A percentile compares a stretch with the other conserved stretches of the same genome.
Evolutionary conservation across 37 sponge, comb jelly and placozoan genomes (phyloP).

Genomic region (Halichondria panicea): DNA sequence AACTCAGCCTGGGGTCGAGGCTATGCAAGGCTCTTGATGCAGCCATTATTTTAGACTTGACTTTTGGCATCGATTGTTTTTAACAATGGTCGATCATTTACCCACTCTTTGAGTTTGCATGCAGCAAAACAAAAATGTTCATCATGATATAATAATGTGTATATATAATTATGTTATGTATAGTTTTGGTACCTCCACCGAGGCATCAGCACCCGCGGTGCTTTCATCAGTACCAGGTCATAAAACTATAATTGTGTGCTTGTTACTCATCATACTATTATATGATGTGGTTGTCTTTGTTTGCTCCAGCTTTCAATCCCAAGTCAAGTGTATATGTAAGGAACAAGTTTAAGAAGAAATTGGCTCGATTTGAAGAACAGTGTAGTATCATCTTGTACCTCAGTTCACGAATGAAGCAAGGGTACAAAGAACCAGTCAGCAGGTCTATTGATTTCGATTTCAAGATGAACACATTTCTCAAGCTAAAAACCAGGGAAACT

Average conservation of each 20-base stretch:
- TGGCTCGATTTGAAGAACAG: constrained; percentile 79
- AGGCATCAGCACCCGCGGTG: no score
- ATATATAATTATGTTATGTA: neutral
- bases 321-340: constrained; percentile 63
- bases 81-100: no score
- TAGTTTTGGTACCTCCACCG: neutral
- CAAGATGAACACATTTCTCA: constrained; percentile 51
- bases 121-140: no score
- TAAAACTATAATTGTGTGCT: neutral
- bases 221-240: no score
- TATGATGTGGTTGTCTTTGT: neutral
- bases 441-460: constrained; percentile 45
- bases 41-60: no score
- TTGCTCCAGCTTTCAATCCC: constrained; percentile 86
- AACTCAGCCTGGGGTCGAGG: no score
- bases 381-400: constrained; percentile 82
- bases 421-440: constrained; percentile 55
- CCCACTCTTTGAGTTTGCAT: no score
- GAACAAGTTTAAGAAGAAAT: constrained; percentile 87
- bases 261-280: neutral
- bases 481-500: no score
- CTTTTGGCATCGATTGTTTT: no score
- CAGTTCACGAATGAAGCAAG: constrained; percentile 59
- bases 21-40: no score
- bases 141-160: neutral